Evolutionary conservation across 2,888 invertebrate genomes (phyloP).

Genomic region (Caenorhabditis becei): DNA sequence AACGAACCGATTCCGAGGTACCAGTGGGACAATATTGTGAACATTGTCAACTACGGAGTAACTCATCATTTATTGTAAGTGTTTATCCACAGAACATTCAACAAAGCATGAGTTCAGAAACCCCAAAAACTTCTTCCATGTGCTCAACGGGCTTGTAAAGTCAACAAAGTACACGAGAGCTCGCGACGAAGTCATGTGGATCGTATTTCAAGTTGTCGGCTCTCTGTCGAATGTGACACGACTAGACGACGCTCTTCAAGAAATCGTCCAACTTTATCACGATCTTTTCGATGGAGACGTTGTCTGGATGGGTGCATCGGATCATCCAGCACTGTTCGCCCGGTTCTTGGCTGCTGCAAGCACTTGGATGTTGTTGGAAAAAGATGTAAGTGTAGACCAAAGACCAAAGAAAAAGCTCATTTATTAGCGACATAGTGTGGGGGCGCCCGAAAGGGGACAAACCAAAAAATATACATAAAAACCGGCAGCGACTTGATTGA

Average conservation of each 20-base stretch:
- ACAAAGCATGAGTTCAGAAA: conserved; percentile 33
- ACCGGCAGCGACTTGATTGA: conserved; percentile 40
- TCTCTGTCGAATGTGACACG: conserved; percentile 89
- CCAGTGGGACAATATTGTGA: conserved; percentile 69
- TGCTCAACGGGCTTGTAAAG: conserved; percentile 46
- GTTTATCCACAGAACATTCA: background rate
- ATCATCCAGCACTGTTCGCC: conserved; percentile 66
- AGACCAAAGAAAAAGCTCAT: background rate
- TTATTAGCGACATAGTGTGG: background rate
- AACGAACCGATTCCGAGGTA: conserved; percentile 66
- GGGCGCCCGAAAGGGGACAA: background rate
- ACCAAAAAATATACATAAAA: background rate
- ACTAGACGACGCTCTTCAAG: conserved; percentile 52
- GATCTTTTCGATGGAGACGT: conserved; percentile 63
- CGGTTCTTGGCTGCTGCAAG: conserved; percentile 69
- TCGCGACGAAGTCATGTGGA: conserved; percentile 99
- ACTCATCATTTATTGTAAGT: conserved; percentile 47
- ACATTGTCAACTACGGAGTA: conserved; percentile 56
- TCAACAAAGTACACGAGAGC: conserved; percentile 86
- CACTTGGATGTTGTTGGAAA: conserved; percentile 65
- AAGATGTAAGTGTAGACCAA: too few species aligned
- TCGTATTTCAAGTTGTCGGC: conserved; percentile 95
- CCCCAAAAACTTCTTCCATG: conserved; percentile 49
- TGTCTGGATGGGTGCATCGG: conserved; percentile 55
- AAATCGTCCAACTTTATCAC: conserved; percentile 59